Base-by-base conservation (phyloP, 2,113 vertebrate species). In the Vanacampus margaritifer region DNA sequence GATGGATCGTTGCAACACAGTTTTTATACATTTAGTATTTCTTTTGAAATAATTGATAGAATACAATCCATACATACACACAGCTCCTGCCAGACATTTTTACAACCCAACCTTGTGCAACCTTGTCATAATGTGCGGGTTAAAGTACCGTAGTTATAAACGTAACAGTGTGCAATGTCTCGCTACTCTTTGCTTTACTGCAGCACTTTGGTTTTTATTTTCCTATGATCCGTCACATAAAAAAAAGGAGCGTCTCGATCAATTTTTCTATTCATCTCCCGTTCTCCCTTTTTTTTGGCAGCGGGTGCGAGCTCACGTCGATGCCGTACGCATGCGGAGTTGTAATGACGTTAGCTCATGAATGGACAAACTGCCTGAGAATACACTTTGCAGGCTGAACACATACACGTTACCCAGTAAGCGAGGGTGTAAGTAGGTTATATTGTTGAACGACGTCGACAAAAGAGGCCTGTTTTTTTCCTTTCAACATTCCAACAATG, bases 271-370 rank as follows among this genome's bases (percentile, higher is more conserved):
- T 82, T 79, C 65, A 81, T 83, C 73, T 75, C 45, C 51, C 23
- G 3, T 13, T 8, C 58, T 39, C 45, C 60, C 37, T 32, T 46
- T 46, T 32, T 32, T 32, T 13, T 86, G 84, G 79, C 84, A 67
- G 66, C 4, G 71, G 78, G 71, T 3, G 74, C 65, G 21, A 5
- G 19, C 73, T 66, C 66, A 45, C 54, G 82, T 77, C 77, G 80
- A 58, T 76, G 41, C n/a, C n/a, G n/a, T n/a, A n/a, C n/a, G n/a
- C n/a, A n/a, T n/a, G n/a, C n/a, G 66, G 60, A 69, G 65, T 65
- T 79, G 73, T 78, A 84, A 82, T 74, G 72, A 83, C 51, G 66
- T 83, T 83, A 81, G 69, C 79, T 84, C 75, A 83, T 84, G 77
- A 84, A 86, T 82, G 79, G 73, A 83, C 76, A 84, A 80, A 75